Conservation (phyloP, 30 jellyfish, hydroid and myxozoan genomes). For the Haliclystus octoradiatus region DNA sequence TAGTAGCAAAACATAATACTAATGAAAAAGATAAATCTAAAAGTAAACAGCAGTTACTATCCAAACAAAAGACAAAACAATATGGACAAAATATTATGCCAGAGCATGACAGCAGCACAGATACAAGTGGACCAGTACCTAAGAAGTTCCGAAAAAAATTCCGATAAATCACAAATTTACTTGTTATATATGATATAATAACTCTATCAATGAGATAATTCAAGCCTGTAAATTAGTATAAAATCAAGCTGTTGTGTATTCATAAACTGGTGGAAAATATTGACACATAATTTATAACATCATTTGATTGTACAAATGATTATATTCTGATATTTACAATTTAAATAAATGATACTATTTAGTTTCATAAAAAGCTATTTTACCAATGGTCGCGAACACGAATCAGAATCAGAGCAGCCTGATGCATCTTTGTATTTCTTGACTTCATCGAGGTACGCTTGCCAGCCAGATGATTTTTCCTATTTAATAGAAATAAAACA, state of each 20-base stretch:
- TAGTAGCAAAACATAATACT: constrained; percentile 18
- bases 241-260: no score
- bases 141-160: not conserved
- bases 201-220: no score
- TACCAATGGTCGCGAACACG: not conserved
- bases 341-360: no score
- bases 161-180: no score
- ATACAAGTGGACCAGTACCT: not conserved
- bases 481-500: no score
- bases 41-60: not conserved
- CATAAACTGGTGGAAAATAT: no score
- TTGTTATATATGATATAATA: no score
- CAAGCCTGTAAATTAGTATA: no score
- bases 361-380: no score
- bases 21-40: not conserved
- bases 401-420: not conserved
- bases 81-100: not conserved
- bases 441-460: not conserved
- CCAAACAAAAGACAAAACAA: not conserved
- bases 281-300: no score
- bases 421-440: not conserved
- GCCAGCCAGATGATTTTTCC: not conserved
- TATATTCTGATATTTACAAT: no score
- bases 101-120: not conserved
- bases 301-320: no score